Evolutionary conservation across 2,888 invertebrate genomes (phyloP).

Genomic region (Ctena decussata): DNA sequence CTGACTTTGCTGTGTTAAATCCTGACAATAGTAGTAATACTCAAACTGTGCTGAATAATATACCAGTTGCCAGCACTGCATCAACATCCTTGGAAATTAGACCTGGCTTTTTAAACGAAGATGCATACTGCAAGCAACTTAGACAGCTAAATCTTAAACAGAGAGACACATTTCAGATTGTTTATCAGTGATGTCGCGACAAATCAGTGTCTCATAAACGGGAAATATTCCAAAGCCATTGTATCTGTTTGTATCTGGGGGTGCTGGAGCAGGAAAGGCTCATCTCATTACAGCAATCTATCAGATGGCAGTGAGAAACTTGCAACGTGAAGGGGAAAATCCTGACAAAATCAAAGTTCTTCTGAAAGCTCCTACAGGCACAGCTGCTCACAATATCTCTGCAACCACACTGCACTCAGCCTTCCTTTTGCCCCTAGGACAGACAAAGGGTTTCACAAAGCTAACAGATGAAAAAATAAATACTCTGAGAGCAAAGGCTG

Average conservation of each 20-base stretch:
- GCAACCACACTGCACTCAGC: too few species aligned
- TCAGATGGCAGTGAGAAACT: constrained; percentile 55
- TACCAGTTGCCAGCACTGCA: background rate
- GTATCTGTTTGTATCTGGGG: constrained; percentile 60
- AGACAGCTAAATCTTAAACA: constrained; percentile 25
- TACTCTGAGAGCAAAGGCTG: too few species aligned
- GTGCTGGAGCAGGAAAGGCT: constrained; percentile 65
- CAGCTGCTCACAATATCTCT: too few species aligned
- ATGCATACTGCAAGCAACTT: background rate
- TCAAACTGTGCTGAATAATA: too few species aligned
- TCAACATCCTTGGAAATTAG: background rate
- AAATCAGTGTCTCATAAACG: constrained; percentile 49
- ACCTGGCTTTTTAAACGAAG: background rate
- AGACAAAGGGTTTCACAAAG: too few species aligned
- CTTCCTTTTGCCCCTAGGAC: too few species aligned
- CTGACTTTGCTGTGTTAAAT: constrained; percentile 14
- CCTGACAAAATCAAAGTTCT: too few species aligned
- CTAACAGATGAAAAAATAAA: too few species aligned
- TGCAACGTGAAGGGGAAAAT: too few species aligned
- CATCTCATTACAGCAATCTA: constrained; percentile 52
- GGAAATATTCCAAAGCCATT: constrained; percentile 43
- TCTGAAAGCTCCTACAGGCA: too few species aligned
- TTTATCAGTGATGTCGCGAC: constrained; percentile 41
- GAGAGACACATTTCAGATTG: constrained; percentile 17
- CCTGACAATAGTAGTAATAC: too few species aligned